These are phyloP conservation scores for Amblyraja radiata DNA, from an alignment of 2,797 vertebrate genomes.

Conservation along the genomic window DNA sequence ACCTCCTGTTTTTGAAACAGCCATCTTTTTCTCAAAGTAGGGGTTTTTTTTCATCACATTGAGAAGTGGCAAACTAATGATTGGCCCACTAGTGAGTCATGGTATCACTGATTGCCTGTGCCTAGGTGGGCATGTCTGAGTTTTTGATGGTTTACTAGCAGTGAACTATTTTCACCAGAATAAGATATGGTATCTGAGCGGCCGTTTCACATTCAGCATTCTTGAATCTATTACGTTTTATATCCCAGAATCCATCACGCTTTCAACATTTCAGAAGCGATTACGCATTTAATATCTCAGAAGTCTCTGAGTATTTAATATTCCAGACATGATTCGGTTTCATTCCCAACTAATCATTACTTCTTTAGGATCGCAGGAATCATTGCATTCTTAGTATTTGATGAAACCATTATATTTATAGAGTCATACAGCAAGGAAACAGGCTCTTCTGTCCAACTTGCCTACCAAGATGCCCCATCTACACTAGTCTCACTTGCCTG, in stretches of 20 bases:
- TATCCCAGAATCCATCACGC: neutral
- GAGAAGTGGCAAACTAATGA: neutral
- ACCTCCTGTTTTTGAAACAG: neutral
- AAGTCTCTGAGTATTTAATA: neutral
- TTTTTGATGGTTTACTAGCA: neutral
- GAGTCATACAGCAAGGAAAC: neutral
- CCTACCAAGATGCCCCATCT: too few relatives aligned
- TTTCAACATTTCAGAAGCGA: neutral
- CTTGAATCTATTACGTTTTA: neutral
- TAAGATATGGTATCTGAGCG: neutral
- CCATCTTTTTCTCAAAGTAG: neutral
- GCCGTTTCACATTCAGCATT: neutral
- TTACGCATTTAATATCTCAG: neutral
- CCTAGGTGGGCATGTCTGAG: too few relatives aligned
- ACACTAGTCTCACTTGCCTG: too few relatives aligned
- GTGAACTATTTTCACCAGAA: neutral
- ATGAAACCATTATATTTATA: neutral
- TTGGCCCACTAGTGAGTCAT: neutral
- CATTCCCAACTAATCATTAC: neutral
- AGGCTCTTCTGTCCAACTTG: too few relatives aligned
- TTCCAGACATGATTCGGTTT: neutral
- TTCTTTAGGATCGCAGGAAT: neutral
- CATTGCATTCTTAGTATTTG: neutral
- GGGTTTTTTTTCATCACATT: neutral
- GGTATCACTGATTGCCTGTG: neutral